Percentiles rank a stretch among this genome's conserved stretches.
phyloP scores from a whole-genome alignment of 2,888 invertebrate genomes.

The Amphipyra berbera region DNA sequence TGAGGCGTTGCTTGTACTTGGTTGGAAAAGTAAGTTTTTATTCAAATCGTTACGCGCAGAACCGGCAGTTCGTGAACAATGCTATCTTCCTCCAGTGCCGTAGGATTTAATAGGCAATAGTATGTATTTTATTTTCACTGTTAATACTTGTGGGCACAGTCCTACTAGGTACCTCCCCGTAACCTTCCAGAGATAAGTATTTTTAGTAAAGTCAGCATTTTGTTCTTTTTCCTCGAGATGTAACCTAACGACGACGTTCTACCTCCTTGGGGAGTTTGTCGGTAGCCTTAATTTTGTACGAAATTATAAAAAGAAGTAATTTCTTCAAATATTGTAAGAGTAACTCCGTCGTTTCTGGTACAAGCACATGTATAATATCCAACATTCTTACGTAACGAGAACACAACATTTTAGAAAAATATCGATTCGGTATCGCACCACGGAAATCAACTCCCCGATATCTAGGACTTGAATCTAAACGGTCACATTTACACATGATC shows the following conservation, averaged over 20 bases:
- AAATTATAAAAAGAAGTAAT: slow-evolving; percentile 9
- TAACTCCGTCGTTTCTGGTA: neutral
- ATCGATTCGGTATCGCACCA: slow-evolving; percentile 10
- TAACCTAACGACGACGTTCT: slow-evolving; percentile 28
- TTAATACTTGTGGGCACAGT: slow-evolving; percentile 25
- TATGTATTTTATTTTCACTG: slow-evolving; percentile 21
- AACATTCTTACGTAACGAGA: slow-evolving; percentile 18
- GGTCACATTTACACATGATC: slow-evolving; percentile 49
- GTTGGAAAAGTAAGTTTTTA: slow-evolving; percentile 39
- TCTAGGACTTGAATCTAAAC: slow-evolving; percentile 38
- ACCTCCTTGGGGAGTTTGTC: slow-evolving; percentile 8
- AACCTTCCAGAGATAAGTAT: slow-evolving; percentile 20
- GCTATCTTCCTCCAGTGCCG: slow-evolving; percentile 16
- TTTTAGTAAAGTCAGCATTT: slow-evolving; percentile 21
- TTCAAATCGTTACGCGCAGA: slow-evolving; percentile 29
- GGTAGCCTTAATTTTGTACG: slow-evolving; percentile 8
- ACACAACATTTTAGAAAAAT: slow-evolving; percentile 5
- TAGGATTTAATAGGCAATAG: slow-evolving; percentile 22
- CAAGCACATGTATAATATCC: neutral
- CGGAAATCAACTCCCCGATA: slow-evolving; percentile 28
- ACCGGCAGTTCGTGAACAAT: slow-evolving; percentile 19
- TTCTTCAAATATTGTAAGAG: slow-evolving; percentile 3
- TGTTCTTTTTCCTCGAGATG: slow-evolving; percentile 8
- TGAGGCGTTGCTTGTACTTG: slow-evolving; percentile 7
- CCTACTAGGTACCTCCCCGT: slow-evolving; percentile 13